Conservation (phyloP, 2,113 vertebrate species). For the Odobenus rosmarus region DNA sequence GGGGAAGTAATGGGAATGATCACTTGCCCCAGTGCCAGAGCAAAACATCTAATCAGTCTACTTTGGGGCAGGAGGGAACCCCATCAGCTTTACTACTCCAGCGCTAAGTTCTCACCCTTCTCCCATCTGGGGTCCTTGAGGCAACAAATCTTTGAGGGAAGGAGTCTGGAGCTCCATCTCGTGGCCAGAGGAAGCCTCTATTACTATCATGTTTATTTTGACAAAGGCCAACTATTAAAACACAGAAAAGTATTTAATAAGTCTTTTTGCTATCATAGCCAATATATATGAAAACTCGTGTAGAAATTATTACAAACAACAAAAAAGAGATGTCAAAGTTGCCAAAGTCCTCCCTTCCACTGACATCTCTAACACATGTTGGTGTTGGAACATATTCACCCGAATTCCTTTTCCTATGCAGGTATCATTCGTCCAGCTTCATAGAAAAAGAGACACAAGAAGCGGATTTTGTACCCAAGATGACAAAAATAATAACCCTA, state of each 20-base stretch:
- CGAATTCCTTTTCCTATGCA: neutral
- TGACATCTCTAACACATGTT: neutral
- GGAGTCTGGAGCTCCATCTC: neutral
- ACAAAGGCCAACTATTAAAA: neutral
- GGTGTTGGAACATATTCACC: neutral
- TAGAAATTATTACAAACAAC: slow-evolving; percentile 24
- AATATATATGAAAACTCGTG: neutral
- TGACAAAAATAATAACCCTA: neutral
- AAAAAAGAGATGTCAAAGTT: neutral
- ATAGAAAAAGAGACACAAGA: neutral
- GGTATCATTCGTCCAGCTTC: neutral
- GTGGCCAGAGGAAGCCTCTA: neutral
- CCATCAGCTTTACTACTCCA: neutral
- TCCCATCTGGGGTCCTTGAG: neutral
- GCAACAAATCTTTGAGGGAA: neutral
- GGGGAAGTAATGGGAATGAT: neutral
- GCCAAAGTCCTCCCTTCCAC: neutral
- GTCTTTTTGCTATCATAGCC: neutral
- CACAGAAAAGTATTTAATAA: neutral
- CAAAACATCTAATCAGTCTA: neutral
- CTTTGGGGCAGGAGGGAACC: neutral
- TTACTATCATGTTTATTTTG: neutral
- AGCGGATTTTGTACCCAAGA: neutral
- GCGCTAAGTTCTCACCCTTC: neutral
- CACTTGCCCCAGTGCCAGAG: neutral